These are phyloP conservation scores for Drosophila ficusphila DNA, from an alignment of 1,140 invertebrate genomes.

Conservation along the genomic window DNA sequence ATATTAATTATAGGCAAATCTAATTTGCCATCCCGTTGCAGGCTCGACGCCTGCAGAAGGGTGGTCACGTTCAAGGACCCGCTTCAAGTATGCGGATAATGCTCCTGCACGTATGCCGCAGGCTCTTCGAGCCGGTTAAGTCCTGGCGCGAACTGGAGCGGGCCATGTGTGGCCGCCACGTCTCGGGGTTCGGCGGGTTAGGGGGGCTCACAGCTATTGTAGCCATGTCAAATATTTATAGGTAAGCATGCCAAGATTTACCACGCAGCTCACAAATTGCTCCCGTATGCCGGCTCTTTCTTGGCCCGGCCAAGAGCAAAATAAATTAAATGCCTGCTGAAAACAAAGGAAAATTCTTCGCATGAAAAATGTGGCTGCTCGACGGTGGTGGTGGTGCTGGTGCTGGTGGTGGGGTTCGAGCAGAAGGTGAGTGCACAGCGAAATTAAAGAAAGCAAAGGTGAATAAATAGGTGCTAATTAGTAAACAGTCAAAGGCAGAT, in stretches of 20 bases:
- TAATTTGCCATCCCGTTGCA: conserved; percentile 58
- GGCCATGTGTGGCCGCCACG: conserved; percentile 39
- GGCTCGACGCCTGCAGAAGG: background rate
- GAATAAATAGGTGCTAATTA: conserved; percentile 68
- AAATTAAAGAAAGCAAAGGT: conserved; percentile 48
- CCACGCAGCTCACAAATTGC: conserved; percentile 62
- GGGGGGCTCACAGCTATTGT: conserved; percentile 60
- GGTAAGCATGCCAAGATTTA: conserved; percentile 70
- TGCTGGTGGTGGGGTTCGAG: background rate
- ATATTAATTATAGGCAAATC: conserved; percentile 78
- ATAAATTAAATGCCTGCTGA: conserved; percentile 73
- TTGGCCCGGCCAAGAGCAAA: conserved; percentile 43
- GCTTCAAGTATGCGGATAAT: conserved; percentile 15
- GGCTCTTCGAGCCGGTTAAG: conserved; percentile 4
- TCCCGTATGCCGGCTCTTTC: conserved; percentile 38
- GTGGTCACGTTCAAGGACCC: conserved; percentile 54
- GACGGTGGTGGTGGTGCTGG: background rate
- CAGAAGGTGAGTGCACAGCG: background rate
- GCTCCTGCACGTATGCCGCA: conserved; percentile 63
- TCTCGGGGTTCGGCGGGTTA: conserved; percentile 9
- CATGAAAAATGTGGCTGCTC: conserved; percentile 47
- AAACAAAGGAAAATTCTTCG: conserved; percentile 68
- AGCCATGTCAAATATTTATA: conserved; percentile 79
- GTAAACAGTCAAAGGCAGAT: conserved; percentile 68
- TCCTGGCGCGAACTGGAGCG: background rate